Evolutionary conservation across 2,113 vertebrate species (phyloP).

Genomic region (Poecilia latipinna): DNA sequence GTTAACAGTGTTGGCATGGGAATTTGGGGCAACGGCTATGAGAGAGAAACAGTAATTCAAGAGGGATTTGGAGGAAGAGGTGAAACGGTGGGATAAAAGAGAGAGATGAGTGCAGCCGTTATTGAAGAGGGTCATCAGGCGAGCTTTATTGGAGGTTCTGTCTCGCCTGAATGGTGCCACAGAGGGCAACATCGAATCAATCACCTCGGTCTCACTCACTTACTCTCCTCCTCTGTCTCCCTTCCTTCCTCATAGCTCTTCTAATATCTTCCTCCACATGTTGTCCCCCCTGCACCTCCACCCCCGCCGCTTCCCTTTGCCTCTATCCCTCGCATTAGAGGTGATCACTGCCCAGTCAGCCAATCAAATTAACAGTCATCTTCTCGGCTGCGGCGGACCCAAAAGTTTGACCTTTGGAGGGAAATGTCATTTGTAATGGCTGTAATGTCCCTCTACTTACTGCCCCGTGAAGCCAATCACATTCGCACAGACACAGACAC

Average conservation of each 20-base stretch:
- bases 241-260: conserved; percentile 56
- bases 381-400: conserved; percentile 42
- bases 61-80: conserved; percentile 49
- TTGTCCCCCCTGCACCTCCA: neutral
- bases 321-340: conserved; percentile 43
- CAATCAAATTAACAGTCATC: conserved; percentile 74
- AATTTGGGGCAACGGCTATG: conserved; percentile 44
- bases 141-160: conserved; percentile 77
- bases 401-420: conserved; percentile 71
- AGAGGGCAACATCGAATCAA: conserved; percentile 76
- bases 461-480: conserved; percentile 47
- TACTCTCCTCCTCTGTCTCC: conserved; percentile 58
- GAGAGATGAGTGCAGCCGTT: conserved; percentile 67
- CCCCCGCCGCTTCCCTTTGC: conserved; percentile 22
- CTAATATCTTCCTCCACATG: conserved; percentile 46
- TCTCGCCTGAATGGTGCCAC: conserved; percentile 77
- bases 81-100: conserved; percentile 54
- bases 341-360: conserved; percentile 68
- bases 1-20: conserved; percentile 40
- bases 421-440: conserved; percentile 76
- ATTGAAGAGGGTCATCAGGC: conserved; percentile 77
- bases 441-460: conserved; percentile 65
- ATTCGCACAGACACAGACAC: conserved; percentile 4
- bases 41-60: conserved; percentile 43
- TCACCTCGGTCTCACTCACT: conserved; percentile 71